Evolutionary conservation across 2,797 vertebrate genomes (phyloP), one percentile per base, ranked within the genome.

Genomic region (Neostethus bicornis): DNA sequence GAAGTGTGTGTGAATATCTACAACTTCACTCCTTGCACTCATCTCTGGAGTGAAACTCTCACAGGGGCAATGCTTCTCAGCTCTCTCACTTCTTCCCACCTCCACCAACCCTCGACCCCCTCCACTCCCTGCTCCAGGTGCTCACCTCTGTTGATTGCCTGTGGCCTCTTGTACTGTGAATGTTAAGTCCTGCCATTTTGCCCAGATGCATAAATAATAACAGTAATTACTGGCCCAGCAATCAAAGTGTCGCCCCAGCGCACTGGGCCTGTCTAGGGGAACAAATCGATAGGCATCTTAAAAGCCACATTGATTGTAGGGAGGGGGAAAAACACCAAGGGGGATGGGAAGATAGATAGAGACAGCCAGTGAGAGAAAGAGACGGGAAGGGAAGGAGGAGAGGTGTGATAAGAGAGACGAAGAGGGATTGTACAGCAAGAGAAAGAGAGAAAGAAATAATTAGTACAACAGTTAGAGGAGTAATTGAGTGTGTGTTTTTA

Each of bases 171-270:
- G 91, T 91, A 91, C 90, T 88, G 89, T 85, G 89, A 91, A 92
- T 92, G 91, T 93, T 92, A 93, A 92, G 91, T 92, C 91, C 91
- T 92, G 92, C 90, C 90, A 92, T 92, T 92, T 92, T 86, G 90
- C 90, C 90, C 90, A 92, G 91, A 93, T 92, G 91, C 91, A 93
- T 93, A 93, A 93, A 93, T 93, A 93, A 93, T 93, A 92, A 93
- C 91, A 91, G 91, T 92, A 93, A 92, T 93, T 93, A 93, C 92
- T 91, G 87, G 90, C 87, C 89, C 90, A 90, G 91, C 92, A 92
- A 93, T 92, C 91, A 92, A 93, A 93, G 91, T 91, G 90, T 92
- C 90, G 91, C 90, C 91, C 90, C 86, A 71, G 89, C 85, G 80
- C 83, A 72, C 86, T 78, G 87, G 88, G 88, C 85, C 91, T 91